Evolutionary conservation across 1,140 invertebrate species (phyloP), one percentile per base, ranked within the genome.

Genomic region (Glossosoma conforme): DNA sequence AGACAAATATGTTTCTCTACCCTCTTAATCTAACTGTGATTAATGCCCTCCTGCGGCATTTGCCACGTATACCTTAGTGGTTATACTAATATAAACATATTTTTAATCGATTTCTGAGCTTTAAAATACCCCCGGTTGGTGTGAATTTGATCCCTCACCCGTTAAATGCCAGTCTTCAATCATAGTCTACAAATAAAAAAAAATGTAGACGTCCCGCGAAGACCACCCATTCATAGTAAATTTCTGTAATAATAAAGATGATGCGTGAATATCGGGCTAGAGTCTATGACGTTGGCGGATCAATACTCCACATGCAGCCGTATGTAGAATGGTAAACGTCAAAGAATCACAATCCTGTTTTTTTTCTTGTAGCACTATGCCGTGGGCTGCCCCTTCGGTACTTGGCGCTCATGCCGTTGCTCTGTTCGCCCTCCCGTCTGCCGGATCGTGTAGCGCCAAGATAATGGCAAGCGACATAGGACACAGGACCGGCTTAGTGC

Each of bases 281-380:
- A n/a, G n/a, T n/a, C n/a, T n/a, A n/a, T n/a, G n/a, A n/a, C n/a
- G n/a, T n/a, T n/a, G n/a, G n/a, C n/a, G n/a, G n/a, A n/a, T n/a
- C n/a, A n/a, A n/a, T n/a, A n/a, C n/a, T n/a, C n/a, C n/a, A n/a
- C n/a, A n/a, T n/a, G n/a, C n/a, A n/a, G n/a, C n/a, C n/a, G n/a
- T n/a, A n/a, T n/a, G n/a, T n/a, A n/a, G n/a, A n/a, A n/a, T n/a
- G n/a, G n/a, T n/a, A n/a, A n/a, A 11, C 19, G 19, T 41, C 8
- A 20, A 41, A 32, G 4, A 8, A n/a, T 44, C 3, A 25, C 24
- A 13, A 17, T 25, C 22, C 17, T 17, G 37, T 22, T 48, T 8
- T 50, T n/a, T 43, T 52, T n/a, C 47, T 42, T 36, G 6, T 37
- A 58, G 56, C 5, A 25, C 45, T 5, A n/a, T 51, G 4, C 56